Conservation (phyloP, 2,888 invertebrate species). For the Odiellus spinosus region DNA sequence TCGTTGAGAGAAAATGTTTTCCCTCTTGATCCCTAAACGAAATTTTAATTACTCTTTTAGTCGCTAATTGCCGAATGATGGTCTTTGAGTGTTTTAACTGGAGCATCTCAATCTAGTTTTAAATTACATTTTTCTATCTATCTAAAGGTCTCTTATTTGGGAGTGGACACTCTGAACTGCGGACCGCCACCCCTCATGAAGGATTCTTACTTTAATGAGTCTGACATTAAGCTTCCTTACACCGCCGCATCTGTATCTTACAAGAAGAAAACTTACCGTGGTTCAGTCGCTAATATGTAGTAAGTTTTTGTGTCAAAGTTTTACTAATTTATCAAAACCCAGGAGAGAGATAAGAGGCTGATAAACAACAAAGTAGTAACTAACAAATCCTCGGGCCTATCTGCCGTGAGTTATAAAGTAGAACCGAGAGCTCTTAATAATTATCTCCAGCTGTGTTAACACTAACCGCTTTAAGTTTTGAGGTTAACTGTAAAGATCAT, state of each 20-base stretch:
- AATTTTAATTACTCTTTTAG: too few relatives aligned
- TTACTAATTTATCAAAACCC: neutral
- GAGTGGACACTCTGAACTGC: conserved; percentile 39
- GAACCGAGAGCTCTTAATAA: too few relatives aligned
- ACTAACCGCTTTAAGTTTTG: too few relatives aligned
- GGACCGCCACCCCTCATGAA: conserved; percentile 39
- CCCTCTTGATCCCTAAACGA: too few relatives aligned
- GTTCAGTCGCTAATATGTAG: conserved; percentile 41
- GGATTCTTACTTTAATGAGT: conserved; percentile 38
- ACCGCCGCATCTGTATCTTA: conserved; percentile 40
- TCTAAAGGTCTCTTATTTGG: conserved; percentile 33
- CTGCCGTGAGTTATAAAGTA: neutral
- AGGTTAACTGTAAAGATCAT: too few relatives aligned
- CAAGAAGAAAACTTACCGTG: conserved; percentile 40
- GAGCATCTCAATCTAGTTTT: too few relatives aligned
- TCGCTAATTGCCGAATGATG: too few relatives aligned
- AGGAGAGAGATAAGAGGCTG: neutral
- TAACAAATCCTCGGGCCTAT: too few relatives aligned
- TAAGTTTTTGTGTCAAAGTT: conserved; percentile 23
- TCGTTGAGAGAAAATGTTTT: too few relatives aligned
- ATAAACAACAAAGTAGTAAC: neutral
- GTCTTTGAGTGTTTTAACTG: too few relatives aligned
- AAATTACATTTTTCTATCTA: too few relatives aligned
- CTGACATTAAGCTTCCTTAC: conserved; percentile 37
- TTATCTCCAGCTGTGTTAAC: too few relatives aligned